Percentiles rank a stretch among this genome's conserved stretches.
Conservation (phyloP, 2,113 vertebrate species). For the Spea bombifrons region DNA sequence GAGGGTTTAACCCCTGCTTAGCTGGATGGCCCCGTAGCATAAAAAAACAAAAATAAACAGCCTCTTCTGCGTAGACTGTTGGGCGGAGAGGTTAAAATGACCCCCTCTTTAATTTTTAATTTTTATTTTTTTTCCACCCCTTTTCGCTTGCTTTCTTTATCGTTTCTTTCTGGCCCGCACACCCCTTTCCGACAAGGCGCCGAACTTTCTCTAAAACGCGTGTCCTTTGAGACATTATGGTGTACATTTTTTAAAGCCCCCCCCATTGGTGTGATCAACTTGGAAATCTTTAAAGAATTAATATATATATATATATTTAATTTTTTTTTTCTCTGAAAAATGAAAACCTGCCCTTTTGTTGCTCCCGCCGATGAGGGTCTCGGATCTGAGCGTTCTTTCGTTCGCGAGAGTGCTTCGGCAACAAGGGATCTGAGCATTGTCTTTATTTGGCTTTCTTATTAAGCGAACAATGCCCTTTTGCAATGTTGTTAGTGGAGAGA, state of each 20-base stretch:
- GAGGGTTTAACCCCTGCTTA: background rate
- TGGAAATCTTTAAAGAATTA: too few species aligned
- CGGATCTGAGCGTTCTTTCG: background rate
- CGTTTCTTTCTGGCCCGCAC: too few species aligned
- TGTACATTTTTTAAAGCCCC: too few species aligned
- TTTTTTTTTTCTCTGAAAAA: too few species aligned
- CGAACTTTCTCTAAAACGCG: background rate
- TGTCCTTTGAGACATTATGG: too few species aligned
- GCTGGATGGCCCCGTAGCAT: background rate
- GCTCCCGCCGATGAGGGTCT: background rate
- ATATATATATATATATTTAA: too few species aligned
- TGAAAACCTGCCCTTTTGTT: too few species aligned
- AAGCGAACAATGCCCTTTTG: constrained; percentile 15
- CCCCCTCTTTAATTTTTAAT: background rate
- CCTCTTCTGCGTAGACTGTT: too few species aligned
- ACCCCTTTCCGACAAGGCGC: background rate
- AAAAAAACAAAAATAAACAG: background rate
- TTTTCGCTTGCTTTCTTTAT: background rate
- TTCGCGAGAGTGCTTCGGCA: constrained; percentile 15
- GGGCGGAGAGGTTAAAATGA: constrained; percentile 9
- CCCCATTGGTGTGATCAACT: too few species aligned
- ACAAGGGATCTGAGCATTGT: constrained; percentile 15
- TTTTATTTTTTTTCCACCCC: background rate
- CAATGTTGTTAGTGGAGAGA: background rate
- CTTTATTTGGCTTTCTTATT: constrained; percentile 38